Base-by-base conservation (phyloP, 2,888 invertebrate genomes). In the Protonemura montana region DNA sequence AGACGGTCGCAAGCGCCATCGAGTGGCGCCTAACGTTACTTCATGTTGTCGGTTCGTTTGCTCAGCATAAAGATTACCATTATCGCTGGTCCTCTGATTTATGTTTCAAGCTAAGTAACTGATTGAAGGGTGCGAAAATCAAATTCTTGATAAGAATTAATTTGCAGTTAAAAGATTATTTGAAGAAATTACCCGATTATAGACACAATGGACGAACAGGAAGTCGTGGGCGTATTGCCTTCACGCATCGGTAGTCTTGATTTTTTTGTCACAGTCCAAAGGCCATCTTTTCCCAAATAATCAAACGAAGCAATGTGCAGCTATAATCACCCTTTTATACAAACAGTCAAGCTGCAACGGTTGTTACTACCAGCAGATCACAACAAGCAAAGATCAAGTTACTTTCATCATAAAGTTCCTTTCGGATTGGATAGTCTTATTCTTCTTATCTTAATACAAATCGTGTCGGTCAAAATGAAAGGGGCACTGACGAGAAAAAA, bases 381-480 rank as follows among this genome's bases (percentile, higher is more conserved):
- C 41, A 41, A 41, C 41, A 59, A 59, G 59, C 3, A 16, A 59
- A 59, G 59, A 59, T 59, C 13, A 21, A 21, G 59, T 59, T 59
- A 59, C 59, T 59, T 59, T 59, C 59, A 59, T 59, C 21, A 1
- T 1, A 21, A 21, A 59, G 59, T 13, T 59, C 59, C 13, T 59
- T 21, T 13, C 59, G 21, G 59, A 59, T 59, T 7, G 59, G 21
- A 7, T 59, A 59, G n/a, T n/a, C 59, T 1, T 3, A 3, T 59
- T 59, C 59, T 35, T 59, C 59, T 59, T 59, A 59, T 59, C 59
- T 59, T 59, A 59, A 59, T 59, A 21, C 59, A 59, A 59, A 59
- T 59, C 59, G 59, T 59, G 59, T 13, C 59, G 59, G 21, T 59
- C 59, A 59, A 59, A 59, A 10, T 59, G 59, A 59, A 59, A 59